These are phyloP conservation scores for Sisyra nigra DNA, from an alignment of 2,888 invertebrate genomes.

Conservation along the genomic window DNA sequence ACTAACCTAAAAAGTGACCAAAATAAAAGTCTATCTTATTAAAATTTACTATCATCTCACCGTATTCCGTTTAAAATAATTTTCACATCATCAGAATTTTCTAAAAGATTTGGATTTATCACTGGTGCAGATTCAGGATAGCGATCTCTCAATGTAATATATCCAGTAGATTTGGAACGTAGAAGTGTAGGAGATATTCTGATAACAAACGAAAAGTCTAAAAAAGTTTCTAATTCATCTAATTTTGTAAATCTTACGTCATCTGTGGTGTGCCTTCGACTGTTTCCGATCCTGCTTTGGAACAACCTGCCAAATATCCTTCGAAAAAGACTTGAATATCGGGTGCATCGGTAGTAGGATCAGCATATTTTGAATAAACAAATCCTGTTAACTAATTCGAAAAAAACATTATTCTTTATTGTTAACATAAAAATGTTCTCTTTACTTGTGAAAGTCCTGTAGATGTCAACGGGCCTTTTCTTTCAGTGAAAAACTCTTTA, in stretches of 20 bases:
- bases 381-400: slow-evolving; percentile 10
- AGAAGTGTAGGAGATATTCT: slow-evolving; percentile 11
- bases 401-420: too few species aligned
- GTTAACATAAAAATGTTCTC: too few species aligned
- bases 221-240: slow-evolving; percentile 3
- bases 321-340: slow-evolving; percentile 12
- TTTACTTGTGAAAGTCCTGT: slow-evolving; percentile 11
- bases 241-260: too few species aligned
- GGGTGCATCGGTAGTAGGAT: slow-evolving; percentile 6
- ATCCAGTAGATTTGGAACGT: slow-evolving; percentile 10
- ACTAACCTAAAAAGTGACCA: too few species aligned
- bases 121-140: slow-evolving; percentile 9
- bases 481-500: slow-evolving; percentile 5
- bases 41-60: too few species aligned
- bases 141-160: slow-evolving; percentile 7
- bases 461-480: slow-evolving; percentile 10
- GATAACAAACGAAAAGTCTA: too few species aligned
- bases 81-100: slow-evolving; percentile 5
- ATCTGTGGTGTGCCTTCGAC: neutral
- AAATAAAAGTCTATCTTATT: too few species aligned
- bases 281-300: slow-evolving; percentile 4
- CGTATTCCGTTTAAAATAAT: slow-evolving; percentile 9
- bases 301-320: slow-evolving; percentile 11
- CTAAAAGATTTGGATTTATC: slow-evolving; percentile 8
- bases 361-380: slow-evolving; percentile 8